Evolutionary conservation across 2,888 invertebrate species (phyloP).

Genomic region (Tenthredo livida): DNA sequence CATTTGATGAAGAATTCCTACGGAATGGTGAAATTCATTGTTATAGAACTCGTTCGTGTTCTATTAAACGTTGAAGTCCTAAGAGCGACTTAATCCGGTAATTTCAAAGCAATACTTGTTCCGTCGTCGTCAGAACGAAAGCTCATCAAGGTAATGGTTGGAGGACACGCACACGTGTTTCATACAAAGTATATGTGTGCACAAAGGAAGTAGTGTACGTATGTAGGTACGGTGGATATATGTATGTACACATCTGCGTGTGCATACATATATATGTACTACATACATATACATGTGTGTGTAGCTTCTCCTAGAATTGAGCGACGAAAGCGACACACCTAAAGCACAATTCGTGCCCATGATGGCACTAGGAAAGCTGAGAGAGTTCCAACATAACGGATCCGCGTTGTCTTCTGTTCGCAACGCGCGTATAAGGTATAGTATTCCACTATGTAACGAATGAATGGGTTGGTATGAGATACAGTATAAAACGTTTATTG

Average conservation of each 20-base stretch:
- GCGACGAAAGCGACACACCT: conserved; percentile 28
- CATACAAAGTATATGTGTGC: not conserved
- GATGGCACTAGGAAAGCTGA: conserved; percentile 28
- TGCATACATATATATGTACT: not conserved
- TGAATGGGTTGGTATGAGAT: not conserved
- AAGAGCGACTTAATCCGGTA: conserved; percentile 31
- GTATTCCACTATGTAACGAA: conserved; percentile 31
- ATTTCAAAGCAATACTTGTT: conserved; percentile 46
- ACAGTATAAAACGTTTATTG: conserved; percentile 8
- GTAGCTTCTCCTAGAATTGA: not conserved
- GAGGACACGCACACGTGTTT: conserved; percentile 15
- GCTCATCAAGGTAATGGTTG: conserved; percentile 52
- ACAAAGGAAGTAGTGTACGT: not conserved
- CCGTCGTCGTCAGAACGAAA: conserved; percentile 19
- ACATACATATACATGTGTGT: not conserved
- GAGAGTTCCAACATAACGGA: conserved; percentile 13
- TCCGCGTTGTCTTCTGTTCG: conserved; percentile 24
- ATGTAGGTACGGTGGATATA: not conserved
- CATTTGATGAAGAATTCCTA: not conserved
- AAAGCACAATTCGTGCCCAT: conserved; percentile 30
- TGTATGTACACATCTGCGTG: not conserved
- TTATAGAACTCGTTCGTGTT: not conserved
- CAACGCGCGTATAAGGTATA: conserved; percentile 16
- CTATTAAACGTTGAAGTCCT: conserved; percentile 5
- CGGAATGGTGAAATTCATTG: not conserved